Evolutionary conservation across 2,797 vertebrate genomes (phyloP).

Genomic region (Mus spretus): DNA sequence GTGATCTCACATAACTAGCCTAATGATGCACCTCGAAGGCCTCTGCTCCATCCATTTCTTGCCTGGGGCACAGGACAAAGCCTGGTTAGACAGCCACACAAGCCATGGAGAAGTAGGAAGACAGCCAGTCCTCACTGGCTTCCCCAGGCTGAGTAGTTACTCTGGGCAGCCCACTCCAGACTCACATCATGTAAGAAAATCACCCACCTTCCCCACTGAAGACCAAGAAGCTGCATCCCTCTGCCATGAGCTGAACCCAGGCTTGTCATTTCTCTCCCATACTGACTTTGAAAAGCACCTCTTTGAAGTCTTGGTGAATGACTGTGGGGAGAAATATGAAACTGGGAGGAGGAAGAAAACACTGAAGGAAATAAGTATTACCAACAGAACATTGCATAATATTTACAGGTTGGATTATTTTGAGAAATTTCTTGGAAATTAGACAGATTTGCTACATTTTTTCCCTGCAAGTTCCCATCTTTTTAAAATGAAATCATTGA

Average conservation of each 20-base stretch:
- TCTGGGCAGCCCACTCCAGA: background rate
- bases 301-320: background rate
- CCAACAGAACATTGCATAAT: constrained; percentile 53
- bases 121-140: background rate
- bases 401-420: constrained; percentile 77
- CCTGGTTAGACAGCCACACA: background rate
- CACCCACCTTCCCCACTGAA: background rate
- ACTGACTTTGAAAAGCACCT: background rate
- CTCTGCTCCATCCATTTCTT: background rate
- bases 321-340: background rate
- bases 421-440: constrained; percentile 70
- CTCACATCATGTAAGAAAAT: background rate
- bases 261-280: background rate
- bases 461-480: constrained; percentile 33
- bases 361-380: constrained; percentile 35
- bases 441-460: constrained; percentile 60
- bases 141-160: background rate
- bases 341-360: background rate
- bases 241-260: background rate
- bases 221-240: background rate
- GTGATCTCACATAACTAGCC: background rate
- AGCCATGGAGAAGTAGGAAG: background rate
- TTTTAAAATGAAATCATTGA: constrained; percentile 53
- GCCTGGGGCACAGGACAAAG: background rate
- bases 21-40: background rate